A percentile compares a stretch with the other conserved stretches of the same genome.
phyloP scores from a whole-genome alignment of 53 echinoderm and acorn worm species.

The Echinometra lucunter region DNA sequence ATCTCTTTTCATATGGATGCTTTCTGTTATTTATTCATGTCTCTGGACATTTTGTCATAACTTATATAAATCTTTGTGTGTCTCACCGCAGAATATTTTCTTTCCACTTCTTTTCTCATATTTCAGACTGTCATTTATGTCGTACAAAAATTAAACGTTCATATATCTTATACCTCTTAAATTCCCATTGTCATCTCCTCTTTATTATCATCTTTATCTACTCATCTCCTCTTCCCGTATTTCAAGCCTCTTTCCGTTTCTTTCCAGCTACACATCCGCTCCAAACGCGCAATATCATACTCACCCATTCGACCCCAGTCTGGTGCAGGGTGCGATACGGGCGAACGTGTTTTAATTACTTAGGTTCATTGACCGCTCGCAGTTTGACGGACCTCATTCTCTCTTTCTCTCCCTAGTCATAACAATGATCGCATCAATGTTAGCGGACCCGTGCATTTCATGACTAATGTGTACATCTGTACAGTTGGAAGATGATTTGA shows the following conservation, averaged over 20 bases:
- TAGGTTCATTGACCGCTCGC: slow-evolving; percentile 54
- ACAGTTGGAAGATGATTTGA: background rate
- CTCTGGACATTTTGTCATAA: background rate
- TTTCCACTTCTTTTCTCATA: background rate
- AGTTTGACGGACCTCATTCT: slow-evolving; percentile 26
- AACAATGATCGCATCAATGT: background rate
- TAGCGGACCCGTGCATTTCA: background rate
- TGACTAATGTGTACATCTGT: background rate
- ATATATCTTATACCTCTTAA: background rate
- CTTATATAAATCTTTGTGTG: background rate
- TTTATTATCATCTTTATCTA: slow-evolving; percentile 19
- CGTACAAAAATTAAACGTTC: background rate
- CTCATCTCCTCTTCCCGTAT: background rate
- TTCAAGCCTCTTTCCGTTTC: background rate
- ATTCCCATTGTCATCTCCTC: slow-evolving; percentile 21
- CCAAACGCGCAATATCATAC: slow-evolving; percentile 43
- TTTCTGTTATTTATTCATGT: background rate
- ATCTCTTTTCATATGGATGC: too few species aligned
- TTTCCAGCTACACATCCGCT: background rate
- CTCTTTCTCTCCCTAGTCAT: background rate
- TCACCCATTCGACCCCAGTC: slow-evolving; percentile 23
- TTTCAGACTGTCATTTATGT: background rate
- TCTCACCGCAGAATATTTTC: background rate
- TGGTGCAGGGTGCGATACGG: background rate
- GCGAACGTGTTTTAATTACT: slow-evolving; percentile 48